These are phyloP conservation scores for Todiramphus saurophagus DNA, from an alignment of 2,113 vertebrate species.

Conservation along the genomic window DNA sequence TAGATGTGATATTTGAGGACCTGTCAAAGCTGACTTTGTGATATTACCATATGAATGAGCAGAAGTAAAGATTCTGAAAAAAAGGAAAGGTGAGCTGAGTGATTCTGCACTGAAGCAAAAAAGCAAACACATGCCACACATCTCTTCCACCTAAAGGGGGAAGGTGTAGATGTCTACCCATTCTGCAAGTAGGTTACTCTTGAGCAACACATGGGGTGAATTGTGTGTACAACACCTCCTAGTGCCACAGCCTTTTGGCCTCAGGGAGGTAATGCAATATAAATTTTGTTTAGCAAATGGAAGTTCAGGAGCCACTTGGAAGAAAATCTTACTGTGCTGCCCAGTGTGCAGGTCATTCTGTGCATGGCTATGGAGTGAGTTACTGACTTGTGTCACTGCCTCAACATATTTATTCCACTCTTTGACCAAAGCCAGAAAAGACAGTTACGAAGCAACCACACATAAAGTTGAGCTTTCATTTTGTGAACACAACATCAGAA, in stretches of 20 bases:
- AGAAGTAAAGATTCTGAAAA: background rate
- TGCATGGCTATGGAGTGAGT: background rate
- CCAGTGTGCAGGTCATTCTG: background rate
- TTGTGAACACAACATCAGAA: background rate
- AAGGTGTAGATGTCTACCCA: fast-evolving
- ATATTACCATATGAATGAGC: background rate
- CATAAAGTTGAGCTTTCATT: background rate
- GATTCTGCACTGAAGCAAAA: background rate
- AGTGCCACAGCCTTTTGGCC: background rate
- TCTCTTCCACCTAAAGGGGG: no score
- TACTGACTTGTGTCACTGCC: background rate
- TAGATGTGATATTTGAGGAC: background rate
- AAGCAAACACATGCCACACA: background rate
- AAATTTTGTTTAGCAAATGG: background rate
- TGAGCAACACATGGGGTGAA: background rate
- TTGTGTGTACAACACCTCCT: background rate
- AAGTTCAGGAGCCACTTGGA: background rate
- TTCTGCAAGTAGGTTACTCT: background rate
- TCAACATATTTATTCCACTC: background rate
- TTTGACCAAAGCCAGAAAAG: background rate
- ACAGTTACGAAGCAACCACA: background rate
- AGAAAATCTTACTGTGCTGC: background rate
- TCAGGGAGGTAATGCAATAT: background rate
- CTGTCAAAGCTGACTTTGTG: background rate
- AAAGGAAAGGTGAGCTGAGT: background rate